Evolutionary conservation across 2,797 vertebrate species (phyloP), one percentile per base, ranked within the genome.

Genomic region (Poecilia gillii): DNA sequence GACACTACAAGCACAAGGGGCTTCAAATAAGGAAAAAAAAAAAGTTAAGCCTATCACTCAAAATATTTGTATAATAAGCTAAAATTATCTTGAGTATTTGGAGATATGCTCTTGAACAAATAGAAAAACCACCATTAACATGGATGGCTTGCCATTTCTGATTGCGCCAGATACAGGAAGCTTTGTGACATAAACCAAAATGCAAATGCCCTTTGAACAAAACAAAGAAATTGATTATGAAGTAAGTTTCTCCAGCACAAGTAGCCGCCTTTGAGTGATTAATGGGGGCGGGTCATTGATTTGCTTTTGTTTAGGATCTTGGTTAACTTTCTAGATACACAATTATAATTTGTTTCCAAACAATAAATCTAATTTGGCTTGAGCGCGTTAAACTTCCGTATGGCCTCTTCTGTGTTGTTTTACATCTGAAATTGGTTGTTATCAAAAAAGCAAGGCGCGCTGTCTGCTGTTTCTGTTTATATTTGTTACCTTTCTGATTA

Each of bases 221-320:
- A 96, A 97, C 96, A 97, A 97, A 96, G 96, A 96, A 91, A 96
- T 95, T 97, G 96, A 97, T 97, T 96, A 96, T 96, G 95, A 95
- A 95, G 94, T 95, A 96, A 96, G 96, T 96, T 97, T 95, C 94
- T 94, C 93, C 90, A 85, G 90, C 92, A 94, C 93, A 95, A 96
- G 95, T 95, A 96, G 95, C 92, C 75, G 87, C 87, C 90, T 93
- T 93, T 94, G 93, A 95, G 95, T 97, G 96, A 96, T 96, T 96
- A 96, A 96, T 95, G 93, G 93, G 90, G 91, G 91, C 88, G 91
- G 94, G 94, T 94, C 95, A 96, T 95, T 97, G 96, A 97, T 96
- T 97, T 96, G 88, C 94, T 93, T 96, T 96, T 96, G 95, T 96
- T 96, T 93, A 93, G 68, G 94, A 95, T 96, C 94, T 95, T 95